phyloP scores from a whole-genome alignment of 2,113 vertebrate genomes.

The Caranx melampygus region DNA sequence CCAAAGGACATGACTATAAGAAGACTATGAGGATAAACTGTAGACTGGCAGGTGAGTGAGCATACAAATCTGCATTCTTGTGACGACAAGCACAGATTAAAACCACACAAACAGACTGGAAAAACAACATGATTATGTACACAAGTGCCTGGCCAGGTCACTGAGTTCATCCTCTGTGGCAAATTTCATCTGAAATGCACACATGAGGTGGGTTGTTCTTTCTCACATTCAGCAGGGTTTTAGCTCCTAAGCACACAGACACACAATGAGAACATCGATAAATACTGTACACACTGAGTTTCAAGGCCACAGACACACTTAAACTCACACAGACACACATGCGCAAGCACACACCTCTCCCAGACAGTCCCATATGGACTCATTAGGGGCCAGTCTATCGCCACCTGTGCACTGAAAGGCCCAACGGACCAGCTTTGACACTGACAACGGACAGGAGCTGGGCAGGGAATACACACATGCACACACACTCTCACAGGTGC shows the following conservation, averaged over 20 bases:
- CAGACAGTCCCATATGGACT: conserved; percentile 82
- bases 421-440: conserved; percentile 76
- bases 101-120: conserved; percentile 21
- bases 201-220: conserved; percentile 37
- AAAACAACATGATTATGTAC: conserved; percentile 1
- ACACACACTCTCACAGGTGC: conserved; percentile 46
- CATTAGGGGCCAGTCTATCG: conserved; percentile 82
- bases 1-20: background rate
- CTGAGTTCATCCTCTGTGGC: conserved; percentile 32
- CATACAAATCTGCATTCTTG: conserved; percentile 7
- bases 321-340: conserved; percentile 13
- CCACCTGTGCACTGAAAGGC: conserved; percentile 79
- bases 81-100: conserved; percentile 26
- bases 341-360: conserved; percentile 55
- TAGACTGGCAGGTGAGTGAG: conserved; percentile 16
- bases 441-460: conserved; percentile 75
- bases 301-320: conserved; percentile 27
- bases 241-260: conserved; percentile 37
- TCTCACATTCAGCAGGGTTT: conserved; percentile 53
- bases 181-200: conserved; percentile 34
- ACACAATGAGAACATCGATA: conserved; percentile 55
- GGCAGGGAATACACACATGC: conserved; percentile 64
- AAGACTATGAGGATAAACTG: background rate
- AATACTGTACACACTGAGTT: conserved; percentile 30
- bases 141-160: conserved; percentile 21